Percentiles rank a stretch among this genome's conserved stretches.
phyloP scores from a whole-genome alignment of 2,888 invertebrate genomes.

The Patella depressa region DNA sequence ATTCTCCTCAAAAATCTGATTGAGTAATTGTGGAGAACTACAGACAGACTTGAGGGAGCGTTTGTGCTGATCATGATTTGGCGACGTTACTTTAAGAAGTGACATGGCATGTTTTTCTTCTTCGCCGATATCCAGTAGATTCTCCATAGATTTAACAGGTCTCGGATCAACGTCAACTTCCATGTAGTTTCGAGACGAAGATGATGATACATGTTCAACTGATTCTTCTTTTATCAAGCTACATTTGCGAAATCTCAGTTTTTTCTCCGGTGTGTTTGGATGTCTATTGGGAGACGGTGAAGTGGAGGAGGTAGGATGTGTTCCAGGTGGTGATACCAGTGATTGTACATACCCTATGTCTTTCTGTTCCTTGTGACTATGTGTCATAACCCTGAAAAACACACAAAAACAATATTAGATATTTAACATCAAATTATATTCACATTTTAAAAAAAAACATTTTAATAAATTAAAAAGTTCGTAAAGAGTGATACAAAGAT shows the following conservation, averaged over 20 bases:
- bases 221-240: conserved; percentile 95
- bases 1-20: conserved; percentile 81
- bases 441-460: no score
- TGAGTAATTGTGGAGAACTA: conserved; percentile 75
- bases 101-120: conserved; percentile 49
- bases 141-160: conserved; percentile 54
- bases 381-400: conserved; percentile 1
- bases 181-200: conserved; percentile 35
- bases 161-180: conserved; percentile 46
- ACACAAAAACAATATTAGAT: neutral
- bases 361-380: conserved; percentile 1
- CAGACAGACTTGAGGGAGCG: conserved; percentile 71
- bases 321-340: conserved; percentile 65
- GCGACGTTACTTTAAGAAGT: neutral
- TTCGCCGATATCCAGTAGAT: conserved; percentile 42
- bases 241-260: conserved; percentile 84
- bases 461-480: no score
- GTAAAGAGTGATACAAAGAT: no score
- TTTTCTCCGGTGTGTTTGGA: conserved; percentile 11
- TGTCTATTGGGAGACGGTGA: conserved; percentile 21
- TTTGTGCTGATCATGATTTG: conserved; percentile 27
- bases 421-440: no score
- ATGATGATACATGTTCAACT: conserved; percentile 29
- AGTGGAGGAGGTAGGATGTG: conserved; percentile 53
- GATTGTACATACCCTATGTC: conserved; percentile 53